phyloP scores from a whole-genome alignment of 1,140 invertebrate species.

The Apis florea region DNA sequence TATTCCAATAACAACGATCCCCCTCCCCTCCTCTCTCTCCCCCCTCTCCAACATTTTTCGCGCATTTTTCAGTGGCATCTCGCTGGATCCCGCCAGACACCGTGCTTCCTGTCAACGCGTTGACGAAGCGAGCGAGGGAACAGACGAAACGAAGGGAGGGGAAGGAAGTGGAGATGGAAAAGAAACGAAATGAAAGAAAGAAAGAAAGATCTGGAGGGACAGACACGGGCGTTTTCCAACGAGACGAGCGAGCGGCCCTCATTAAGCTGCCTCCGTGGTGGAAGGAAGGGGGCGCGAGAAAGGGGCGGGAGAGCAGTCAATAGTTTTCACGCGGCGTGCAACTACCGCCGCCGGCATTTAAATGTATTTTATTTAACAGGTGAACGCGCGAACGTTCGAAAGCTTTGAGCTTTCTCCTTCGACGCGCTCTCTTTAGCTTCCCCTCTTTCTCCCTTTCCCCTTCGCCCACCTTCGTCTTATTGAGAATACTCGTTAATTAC shows the following conservation, averaged over 20 bases:
- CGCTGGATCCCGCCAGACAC: neutral
- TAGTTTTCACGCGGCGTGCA: constrained; percentile 61
- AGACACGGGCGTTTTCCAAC: constrained; percentile 41
- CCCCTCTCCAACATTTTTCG: neutral
- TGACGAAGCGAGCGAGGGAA: neutral
- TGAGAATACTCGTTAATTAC: constrained; percentile 71
- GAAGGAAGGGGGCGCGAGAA: neutral
- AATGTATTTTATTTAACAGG: constrained; percentile 70
- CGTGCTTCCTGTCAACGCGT: neutral
- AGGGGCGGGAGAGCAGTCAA: constrained; percentile 53
- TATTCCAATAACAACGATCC: neutral
- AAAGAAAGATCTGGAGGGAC: constrained; percentile 32
- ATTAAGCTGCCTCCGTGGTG: constrained; percentile 54
- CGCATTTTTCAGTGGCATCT: constrained; percentile 10
- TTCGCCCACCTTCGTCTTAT: constrained; percentile 58
- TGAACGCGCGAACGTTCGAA: constrained; percentile 47
- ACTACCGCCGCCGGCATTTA: constrained; percentile 59
- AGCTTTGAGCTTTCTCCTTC: constrained; percentile 56
- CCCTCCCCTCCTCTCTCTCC: neutral
- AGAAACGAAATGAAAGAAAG: constrained; percentile 47
- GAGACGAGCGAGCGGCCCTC: constrained; percentile 48
- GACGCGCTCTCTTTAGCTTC: constrained; percentile 26
- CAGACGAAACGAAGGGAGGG: neutral
- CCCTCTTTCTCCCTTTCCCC: neutral
- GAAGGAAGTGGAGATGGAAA: neutral